Percentiles rank a stretch among this genome's conserved stretches.
Conservation (phyloP, 1,140 invertebrate genomes). For the Orius insidiosus region DNA sequence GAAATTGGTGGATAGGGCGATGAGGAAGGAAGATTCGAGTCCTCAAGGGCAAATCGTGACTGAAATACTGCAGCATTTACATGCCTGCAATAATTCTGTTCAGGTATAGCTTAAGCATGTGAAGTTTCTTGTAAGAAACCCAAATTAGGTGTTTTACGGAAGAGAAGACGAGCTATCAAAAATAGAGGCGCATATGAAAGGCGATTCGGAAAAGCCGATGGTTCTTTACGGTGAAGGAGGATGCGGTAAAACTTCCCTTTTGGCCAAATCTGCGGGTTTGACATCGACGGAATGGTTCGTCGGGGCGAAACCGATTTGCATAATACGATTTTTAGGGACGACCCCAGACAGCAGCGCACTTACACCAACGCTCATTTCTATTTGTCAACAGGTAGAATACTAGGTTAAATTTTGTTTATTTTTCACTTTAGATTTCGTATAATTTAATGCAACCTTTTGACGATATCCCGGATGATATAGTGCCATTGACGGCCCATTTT, state of each 20-base stretch:
- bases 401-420: no score
- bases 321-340: slow-evolving; percentile 88
- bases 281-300: slow-evolving; percentile 51
- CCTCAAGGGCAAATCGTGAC: slow-evolving; percentile 86
- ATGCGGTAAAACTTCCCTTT: slow-evolving; percentile 90
- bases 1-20: slow-evolving; percentile 79
- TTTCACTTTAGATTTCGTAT: slow-evolving; percentile 66
- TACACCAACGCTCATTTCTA: slow-evolving; percentile 82
- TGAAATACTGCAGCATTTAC: slow-evolving; percentile 90
- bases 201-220: slow-evolving; percentile 68
- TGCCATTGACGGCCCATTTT: slow-evolving; percentile 87
- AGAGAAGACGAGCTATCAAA: slow-evolving; percentile 68
- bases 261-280: slow-evolving; percentile 81
- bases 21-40: slow-evolving; percentile 88
- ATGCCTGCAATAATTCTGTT: slow-evolving; percentile 92
- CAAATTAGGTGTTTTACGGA: slow-evolving; percentile 70
- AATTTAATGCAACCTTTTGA: slow-evolving; percentile 86
- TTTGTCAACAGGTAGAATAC: slow-evolving; percentile 74
- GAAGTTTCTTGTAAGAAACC: neutral
- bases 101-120: slow-evolving; percentile 33
- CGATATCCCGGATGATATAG: slow-evolving; percentile 87
- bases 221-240: slow-evolving; percentile 92
- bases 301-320: slow-evolving; percentile 59
- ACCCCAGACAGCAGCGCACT: slow-evolving; percentile 91
- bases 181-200: slow-evolving; percentile 74